phyloP scores from a whole-genome alignment of 2,888 invertebrate species.

The Drosophila meridiana region DNA sequence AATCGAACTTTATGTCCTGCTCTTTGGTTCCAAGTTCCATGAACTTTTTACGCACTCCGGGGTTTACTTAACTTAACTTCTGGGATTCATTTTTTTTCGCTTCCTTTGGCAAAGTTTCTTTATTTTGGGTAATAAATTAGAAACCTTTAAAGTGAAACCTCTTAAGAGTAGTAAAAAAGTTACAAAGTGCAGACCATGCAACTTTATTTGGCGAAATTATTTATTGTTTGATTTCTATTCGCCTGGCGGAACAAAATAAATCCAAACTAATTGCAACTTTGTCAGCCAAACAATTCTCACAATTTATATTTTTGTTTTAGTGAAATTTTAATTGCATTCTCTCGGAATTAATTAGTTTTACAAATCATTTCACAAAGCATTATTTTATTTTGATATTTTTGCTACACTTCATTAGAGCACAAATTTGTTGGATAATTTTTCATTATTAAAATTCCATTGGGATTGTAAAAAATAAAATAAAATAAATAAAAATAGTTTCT shows the following conservation, averaged over 20 bases:
- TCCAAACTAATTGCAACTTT: not conserved
- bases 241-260: not conserved
- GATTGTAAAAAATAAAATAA: not conserved
- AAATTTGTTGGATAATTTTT: slow-evolving; percentile 1
- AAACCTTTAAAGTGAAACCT: slow-evolving; percentile 44
- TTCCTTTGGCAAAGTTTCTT: slow-evolving; percentile 20
- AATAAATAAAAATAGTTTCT: too few species aligned
- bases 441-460: not conserved
- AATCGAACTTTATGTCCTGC: slow-evolving; percentile 69
- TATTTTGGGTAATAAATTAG: slow-evolving; percentile 49
- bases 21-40: slow-evolving; percentile 45
- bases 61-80: slow-evolving; percentile 23
- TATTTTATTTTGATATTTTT: not conserved
- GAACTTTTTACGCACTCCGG: slow-evolving; percentile 48
- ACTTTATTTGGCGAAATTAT: slow-evolving; percentile 23
- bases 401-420: not conserved
- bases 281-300: not conserved
- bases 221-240: slow-evolving; percentile 31
- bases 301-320: slow-evolving; percentile 2
- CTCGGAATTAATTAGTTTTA: not conserved
- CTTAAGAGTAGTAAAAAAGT: slow-evolving; percentile 13
- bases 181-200: slow-evolving; percentile 31
- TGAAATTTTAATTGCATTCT: slow-evolving; percentile 11
- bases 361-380: not conserved
- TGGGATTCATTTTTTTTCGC: not conserved